Conservation (phyloP, 2,797 vertebrate species). For the Spondyliosoma cantharus region DNA sequence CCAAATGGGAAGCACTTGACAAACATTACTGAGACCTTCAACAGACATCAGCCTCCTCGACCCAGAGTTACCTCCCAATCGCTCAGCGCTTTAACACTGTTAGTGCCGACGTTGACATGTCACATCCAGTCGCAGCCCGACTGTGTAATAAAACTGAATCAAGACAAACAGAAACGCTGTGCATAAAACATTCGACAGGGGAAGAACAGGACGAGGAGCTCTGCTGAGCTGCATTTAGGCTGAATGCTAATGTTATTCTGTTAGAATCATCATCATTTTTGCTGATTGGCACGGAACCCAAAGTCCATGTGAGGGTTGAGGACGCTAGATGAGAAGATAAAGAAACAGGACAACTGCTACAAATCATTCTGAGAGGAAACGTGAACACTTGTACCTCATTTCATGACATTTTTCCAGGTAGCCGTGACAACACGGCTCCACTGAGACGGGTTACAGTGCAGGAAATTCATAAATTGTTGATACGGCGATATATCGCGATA, state of each 20-base stretch:
- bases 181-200: background rate
- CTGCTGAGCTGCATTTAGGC: background rate
- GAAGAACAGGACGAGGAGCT: background rate
- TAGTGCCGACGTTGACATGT: background rate
- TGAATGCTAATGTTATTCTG: background rate
- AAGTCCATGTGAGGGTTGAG: background rate
- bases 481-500: too few species aligned
- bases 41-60: constrained; percentile 4
- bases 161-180: background rate
- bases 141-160: background rate
- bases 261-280: background rate
- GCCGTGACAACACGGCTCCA: too few species aligned
- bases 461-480: too few species aligned
- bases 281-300: background rate
- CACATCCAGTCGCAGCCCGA: too few species aligned
- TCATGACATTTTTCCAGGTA: too few species aligned
- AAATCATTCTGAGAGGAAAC: background rate
- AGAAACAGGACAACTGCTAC: background rate
- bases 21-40: constrained; percentile 62
- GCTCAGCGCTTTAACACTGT: background rate
- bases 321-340: background rate
- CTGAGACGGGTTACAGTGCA: too few species aligned
- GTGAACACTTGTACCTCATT: too few species aligned
- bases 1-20: constrained; percentile 74
- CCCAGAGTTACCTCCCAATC: constrained; percentile 11